A percentile compares a stretch with the other conserved stretches of the same genome.
Evolutionary conservation across 2,797 vertebrate species (phyloP).

Genomic region (Oophaga sylvatica): DNA sequence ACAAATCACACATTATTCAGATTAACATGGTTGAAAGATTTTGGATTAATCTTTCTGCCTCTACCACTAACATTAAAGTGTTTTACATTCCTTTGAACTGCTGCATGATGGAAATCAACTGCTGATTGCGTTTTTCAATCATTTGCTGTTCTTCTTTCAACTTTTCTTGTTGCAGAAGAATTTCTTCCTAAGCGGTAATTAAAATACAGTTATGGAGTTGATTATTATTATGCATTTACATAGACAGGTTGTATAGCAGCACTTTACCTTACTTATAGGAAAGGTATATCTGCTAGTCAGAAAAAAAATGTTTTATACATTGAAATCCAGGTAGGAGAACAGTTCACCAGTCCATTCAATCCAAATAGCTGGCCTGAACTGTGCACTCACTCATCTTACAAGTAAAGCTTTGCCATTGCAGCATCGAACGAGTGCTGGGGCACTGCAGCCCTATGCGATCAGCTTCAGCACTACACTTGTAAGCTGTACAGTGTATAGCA

Average conservation of each 20-base stretch:
- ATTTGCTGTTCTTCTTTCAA: constrained; percentile 78
- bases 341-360: no score
- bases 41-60: background rate
- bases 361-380: no score
- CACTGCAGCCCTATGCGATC: no score
- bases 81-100: constrained; percentile 84
- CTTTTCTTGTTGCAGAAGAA: constrained; percentile 73
- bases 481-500: no score
- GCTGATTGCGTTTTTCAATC: constrained; percentile 78
- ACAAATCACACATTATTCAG: constrained; percentile 12
- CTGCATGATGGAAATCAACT: constrained; percentile 84
- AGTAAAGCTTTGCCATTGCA: no score
- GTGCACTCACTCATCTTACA: no score
- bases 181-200: constrained; percentile 67
- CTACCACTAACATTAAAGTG: background rate
- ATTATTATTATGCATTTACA: constrained; percentile 24
- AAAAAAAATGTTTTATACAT: background rate
- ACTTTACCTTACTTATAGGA: background rate
- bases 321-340: no score
- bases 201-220: background rate
- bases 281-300: background rate
- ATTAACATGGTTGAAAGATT: constrained; percentile 13
- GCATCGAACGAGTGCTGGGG: no score
- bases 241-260: background rate
- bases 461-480: no score